phyloP scores from a whole-genome alignment of 2,888 invertebrate species.

The Drosophila ezoana region DNA sequence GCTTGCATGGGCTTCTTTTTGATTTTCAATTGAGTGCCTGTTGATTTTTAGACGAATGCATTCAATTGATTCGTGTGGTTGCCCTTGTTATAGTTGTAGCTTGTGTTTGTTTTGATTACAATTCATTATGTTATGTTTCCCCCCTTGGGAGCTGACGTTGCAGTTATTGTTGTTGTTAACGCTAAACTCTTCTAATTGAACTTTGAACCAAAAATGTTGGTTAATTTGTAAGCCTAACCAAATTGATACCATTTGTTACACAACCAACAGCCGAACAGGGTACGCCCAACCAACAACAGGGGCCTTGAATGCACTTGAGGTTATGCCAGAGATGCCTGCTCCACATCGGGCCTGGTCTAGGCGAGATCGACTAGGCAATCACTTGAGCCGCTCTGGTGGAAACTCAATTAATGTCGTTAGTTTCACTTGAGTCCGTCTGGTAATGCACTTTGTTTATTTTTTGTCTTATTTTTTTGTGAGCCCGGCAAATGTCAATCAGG shows the following conservation, averaged over 20 bases:
- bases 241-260: conserved; percentile 62
- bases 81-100: conserved; percentile 61
- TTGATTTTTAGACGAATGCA: conserved; percentile 44
- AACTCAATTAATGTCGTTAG: conserved; percentile 73
- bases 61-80: conserved; percentile 57
- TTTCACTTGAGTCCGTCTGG: conserved; percentile 50
- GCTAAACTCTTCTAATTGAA: conserved; percentile 52
- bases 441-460: conserved; percentile 30
- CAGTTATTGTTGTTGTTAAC: conserved; percentile 37
- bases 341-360: conserved; percentile 16
- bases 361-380: conserved; percentile 40
- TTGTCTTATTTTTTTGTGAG: conserved; percentile 13
- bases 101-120: conserved; percentile 53
- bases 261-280: conserved; percentile 29
- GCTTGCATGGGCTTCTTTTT: conserved; percentile 14
- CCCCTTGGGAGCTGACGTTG: conserved; percentile 42
- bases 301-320: conserved; percentile 64
- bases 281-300: conserved; percentile 29
- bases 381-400: conserved; percentile 41
- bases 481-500: conserved; percentile 68
- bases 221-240: conserved; percentile 52
- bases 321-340: conserved; percentile 39
- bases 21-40: conserved; percentile 39
- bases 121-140: conserved; percentile 60
- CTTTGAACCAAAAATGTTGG: conserved; percentile 57